phyloP scores from a whole-genome alignment of 2,888 invertebrate species.

The Tenthredo distinguenda region DNA sequence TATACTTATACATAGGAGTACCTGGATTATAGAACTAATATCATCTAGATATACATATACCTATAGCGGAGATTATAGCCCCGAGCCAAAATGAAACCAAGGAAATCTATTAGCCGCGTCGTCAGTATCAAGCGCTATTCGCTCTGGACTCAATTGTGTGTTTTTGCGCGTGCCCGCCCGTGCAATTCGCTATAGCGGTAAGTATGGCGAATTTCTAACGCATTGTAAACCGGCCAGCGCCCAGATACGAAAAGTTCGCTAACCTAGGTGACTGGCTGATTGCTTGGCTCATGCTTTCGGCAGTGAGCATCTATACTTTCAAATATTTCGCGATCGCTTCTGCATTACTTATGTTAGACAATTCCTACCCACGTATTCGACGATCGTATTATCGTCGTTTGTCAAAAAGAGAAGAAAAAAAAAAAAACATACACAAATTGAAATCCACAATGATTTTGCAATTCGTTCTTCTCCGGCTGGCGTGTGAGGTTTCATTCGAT shows the following conservation, averaged over 20 bases:
- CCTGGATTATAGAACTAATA: neutral
- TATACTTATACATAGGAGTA: neutral
- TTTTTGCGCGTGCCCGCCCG: conserved; percentile 5
- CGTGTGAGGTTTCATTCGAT: neutral
- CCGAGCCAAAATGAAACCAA: neutral
- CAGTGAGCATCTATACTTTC: neutral
- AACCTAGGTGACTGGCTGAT: neutral
- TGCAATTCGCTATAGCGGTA: conserved; percentile 18
- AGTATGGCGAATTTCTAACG: conserved; percentile 21
- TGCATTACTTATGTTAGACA: too few species aligned
- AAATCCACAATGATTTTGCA: neutral
- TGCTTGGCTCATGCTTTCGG: neutral
- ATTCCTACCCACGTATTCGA: too few species aligned
- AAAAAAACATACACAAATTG: neutral
- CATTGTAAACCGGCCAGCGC: conserved; percentile 12
- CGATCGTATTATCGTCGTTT: neutral
- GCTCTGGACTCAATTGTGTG: conserved; percentile 21
- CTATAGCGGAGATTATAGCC: neutral
- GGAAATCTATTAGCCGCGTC: conserved; percentile 6
- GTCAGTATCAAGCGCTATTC: neutral
- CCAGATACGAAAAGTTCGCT: conserved; percentile 16
- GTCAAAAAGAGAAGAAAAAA: neutral
- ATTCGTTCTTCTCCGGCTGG: neutral
- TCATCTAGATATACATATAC: neutral
- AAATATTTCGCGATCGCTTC: too few species aligned